Conservation (phyloP, 2,797 vertebrate species). For the Peromyscus eremicus region DNA sequence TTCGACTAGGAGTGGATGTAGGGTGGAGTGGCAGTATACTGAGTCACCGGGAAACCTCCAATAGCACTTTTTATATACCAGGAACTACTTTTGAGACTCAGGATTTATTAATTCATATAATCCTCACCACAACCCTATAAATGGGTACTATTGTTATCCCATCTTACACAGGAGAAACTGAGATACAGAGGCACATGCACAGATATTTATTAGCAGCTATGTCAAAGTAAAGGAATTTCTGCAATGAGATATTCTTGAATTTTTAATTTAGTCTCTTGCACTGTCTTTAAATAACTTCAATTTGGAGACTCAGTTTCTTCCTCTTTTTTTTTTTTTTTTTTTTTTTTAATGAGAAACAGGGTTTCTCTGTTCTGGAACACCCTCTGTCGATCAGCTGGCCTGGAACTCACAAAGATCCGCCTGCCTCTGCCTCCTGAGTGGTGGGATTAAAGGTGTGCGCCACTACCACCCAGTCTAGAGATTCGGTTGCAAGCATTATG, state of each 20-base stretch:
- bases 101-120: background rate
- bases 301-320: slow-evolving; percentile 27
- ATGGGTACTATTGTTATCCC: background rate
- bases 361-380: background rate
- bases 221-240: slow-evolving; percentile 25
- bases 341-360: background rate
- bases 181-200: background rate
- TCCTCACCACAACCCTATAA: background rate
- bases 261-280: slow-evolving; percentile 23
- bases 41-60: background rate
- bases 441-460: background rate
- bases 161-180: slow-evolving; percentile 7
- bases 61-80: background rate
- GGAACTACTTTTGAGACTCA: background rate
- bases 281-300: background rate
- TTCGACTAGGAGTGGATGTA: background rate
- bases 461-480: background rate
- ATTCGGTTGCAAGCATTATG: background rate
- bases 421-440: background rate
- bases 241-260: background rate
- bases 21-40: background rate
- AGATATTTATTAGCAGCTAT: background rate
- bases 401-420: background rate
- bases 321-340: background rate
- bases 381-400: background rate